Conservation (phyloP, 2,888 invertebrate species). For the Griposia aprilina region DNA sequence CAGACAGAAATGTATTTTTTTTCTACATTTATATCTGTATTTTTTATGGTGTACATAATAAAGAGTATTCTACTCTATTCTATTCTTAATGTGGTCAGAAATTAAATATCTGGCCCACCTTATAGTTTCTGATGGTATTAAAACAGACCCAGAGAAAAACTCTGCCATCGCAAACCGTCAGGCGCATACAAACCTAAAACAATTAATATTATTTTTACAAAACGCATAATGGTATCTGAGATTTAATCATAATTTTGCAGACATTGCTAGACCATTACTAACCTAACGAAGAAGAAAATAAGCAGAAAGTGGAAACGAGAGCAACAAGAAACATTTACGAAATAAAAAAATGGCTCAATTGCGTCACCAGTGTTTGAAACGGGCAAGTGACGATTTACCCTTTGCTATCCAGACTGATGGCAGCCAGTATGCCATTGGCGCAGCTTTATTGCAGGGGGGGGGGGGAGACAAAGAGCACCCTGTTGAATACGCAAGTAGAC, state of each 20-base stretch:
- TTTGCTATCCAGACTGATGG: not conserved
- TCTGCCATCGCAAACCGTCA: conserved; percentile 10
- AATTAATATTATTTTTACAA: conserved; percentile 32
- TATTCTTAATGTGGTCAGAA: conserved; percentile 4
- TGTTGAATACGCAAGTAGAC: conserved; percentile 1
- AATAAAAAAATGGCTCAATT: not conserved
- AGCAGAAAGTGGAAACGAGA: too few relatives aligned
- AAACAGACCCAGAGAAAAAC: conserved; percentile 27
- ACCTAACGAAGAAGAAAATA: too few relatives aligned
- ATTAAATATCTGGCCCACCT: conserved; percentile 26
- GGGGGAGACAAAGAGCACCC: not conserved
- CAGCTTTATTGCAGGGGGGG: conserved; percentile 10
- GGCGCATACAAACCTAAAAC: not conserved
- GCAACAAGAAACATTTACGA: not conserved
- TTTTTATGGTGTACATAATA: too few relatives aligned
- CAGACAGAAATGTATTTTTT: conserved; percentile 33
- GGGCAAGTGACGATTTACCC: not conserved
- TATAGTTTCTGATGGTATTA: conserved; percentile 20
- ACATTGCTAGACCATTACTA: conserved; percentile 22
- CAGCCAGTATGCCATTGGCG: not conserved
- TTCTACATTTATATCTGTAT: too few relatives aligned
- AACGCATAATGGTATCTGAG: conserved; percentile 25
- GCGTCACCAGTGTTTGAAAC: not conserved
- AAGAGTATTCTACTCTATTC: too few relatives aligned
- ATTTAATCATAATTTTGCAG: conserved; percentile 25